phyloP scores from a whole-genome alignment of 2,888 invertebrate species.

The Coecobrya sp. region DNA sequence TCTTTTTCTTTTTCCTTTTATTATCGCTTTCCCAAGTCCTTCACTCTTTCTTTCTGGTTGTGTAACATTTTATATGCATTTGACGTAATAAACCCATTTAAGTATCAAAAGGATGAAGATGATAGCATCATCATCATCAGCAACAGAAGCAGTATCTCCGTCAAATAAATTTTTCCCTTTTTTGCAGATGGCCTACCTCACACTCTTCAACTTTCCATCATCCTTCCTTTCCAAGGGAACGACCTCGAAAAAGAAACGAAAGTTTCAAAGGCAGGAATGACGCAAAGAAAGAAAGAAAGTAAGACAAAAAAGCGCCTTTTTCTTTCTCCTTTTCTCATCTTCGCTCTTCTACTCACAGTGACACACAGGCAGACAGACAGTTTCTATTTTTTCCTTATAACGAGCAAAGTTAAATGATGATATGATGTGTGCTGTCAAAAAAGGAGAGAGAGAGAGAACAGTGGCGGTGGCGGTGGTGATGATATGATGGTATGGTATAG shows the following conservation, averaged over 20 bases:
- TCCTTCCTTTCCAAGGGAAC: not conserved
- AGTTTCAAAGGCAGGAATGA: not conserved
- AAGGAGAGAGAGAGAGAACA: not conserved
- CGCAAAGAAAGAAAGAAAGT: not conserved
- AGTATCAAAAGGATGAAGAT: too few species aligned
- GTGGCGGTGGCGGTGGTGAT: not conserved
- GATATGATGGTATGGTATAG: not conserved
- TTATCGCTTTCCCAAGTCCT: not conserved
- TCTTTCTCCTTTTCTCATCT: not conserved
- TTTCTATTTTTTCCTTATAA: not conserved
- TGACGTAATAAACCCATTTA: not conserved
- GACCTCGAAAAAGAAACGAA: not conserved
- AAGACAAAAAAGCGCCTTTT: not conserved
- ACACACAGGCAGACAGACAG: not conserved
- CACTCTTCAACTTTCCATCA: not conserved
- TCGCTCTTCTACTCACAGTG: not conserved
- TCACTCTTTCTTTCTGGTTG: too few species aligned
- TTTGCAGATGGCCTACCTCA: not conserved
- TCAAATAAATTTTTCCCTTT: not conserved
- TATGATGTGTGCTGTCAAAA: not conserved
- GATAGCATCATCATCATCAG: too few species aligned
- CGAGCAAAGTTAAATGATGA: not conserved
- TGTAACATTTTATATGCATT: not conserved
- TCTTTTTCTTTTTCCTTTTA: not conserved
- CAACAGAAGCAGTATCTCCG: not conserved